phyloP scores from a whole-genome alignment of 2,888 invertebrate species.

The Drosophila nr. medialis region DNA sequence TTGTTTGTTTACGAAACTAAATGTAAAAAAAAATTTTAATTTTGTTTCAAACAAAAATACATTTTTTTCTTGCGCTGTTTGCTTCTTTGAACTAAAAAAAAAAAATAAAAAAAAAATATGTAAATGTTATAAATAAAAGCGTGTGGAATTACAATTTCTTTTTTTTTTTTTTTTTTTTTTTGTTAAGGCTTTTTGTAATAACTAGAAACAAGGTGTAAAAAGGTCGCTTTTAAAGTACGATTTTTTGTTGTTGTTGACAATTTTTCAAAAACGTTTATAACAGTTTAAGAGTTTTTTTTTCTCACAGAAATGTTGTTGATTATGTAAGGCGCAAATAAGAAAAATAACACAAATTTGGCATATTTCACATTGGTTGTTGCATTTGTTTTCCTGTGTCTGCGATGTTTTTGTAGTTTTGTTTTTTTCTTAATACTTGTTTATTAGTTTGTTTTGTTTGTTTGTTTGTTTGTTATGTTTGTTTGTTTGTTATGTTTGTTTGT shows the following conservation, averaged over 20 bases:
- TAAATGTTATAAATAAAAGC: conserved; percentile 74
- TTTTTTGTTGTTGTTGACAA: conserved; percentile 13
- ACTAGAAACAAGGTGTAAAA: conserved; percentile 58
- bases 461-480: background rate
- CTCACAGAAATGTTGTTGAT: conserved; percentile 23
- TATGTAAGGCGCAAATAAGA: conserved; percentile 44
- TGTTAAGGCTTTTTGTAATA: conserved; percentile 47
- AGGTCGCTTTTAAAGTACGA: conserved; percentile 33
- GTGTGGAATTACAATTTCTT: conserved; percentile 77
- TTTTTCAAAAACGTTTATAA: conserved; percentile 44
- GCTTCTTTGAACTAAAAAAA: conserved; percentile 46
- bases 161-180: conserved; percentile 38
- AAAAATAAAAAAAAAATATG: conserved; percentile 22
- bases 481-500: too few relatives aligned
- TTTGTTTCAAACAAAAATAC: conserved; percentile 62
- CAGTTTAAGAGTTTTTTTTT: conserved; percentile 42
- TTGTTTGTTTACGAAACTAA: conserved; percentile 32
- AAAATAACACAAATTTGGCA: conserved; percentile 52
- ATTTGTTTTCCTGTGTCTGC: conserved; percentile 12
- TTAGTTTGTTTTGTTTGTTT: conserved; percentile 6
- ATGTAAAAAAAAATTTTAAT: conserved; percentile 38
- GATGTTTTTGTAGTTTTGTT: conserved; percentile 28
- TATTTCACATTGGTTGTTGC: conserved; percentile 28
- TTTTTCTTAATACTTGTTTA: conserved; percentile 47
- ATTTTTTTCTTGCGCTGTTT: conserved; percentile 34